Percentiles rank a stretch among this genome's conserved stretches.
Evolutionary conservation across 1,140 invertebrate species (phyloP).

Genomic region (Pogonomyrmex californicus): DNA sequence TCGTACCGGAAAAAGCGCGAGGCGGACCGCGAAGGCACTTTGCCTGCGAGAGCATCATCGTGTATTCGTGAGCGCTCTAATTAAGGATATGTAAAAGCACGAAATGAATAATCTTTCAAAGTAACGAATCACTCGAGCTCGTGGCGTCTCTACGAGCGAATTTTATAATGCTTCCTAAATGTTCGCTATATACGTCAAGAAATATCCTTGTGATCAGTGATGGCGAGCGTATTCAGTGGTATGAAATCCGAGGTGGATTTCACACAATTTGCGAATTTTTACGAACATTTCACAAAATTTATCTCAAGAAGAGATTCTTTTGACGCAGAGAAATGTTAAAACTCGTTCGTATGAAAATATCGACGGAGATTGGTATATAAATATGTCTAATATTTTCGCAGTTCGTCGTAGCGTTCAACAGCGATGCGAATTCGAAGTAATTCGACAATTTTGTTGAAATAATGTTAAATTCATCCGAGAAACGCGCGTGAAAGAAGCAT

Average conservation of each 20-base stretch:
- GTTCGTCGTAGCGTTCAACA: background rate
- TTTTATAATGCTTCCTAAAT: slow-evolving; percentile 74
- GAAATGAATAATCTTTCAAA: slow-evolving; percentile 41
- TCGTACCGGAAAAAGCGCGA: slow-evolving; percentile 33
- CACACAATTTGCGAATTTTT: too few relatives aligned
- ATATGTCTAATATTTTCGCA: background rate
- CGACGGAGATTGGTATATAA: background rate
- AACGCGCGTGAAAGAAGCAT: too few relatives aligned
- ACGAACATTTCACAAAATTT: background rate
- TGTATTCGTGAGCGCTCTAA: slow-evolving; percentile 21
- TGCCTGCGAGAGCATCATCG: background rate
- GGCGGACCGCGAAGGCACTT: background rate
- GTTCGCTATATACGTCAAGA: slow-evolving; percentile 67
- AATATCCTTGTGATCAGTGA: slow-evolving; percentile 66
- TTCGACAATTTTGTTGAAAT: background rate
- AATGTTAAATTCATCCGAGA: too few relatives aligned
- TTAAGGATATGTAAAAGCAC: slow-evolving; percentile 53
- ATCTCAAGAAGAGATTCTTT: background rate
- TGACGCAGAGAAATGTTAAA: background rate
- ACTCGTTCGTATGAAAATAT: background rate
- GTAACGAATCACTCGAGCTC: slow-evolving; percentile 26
- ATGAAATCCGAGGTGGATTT: background rate
- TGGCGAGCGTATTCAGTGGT: slow-evolving; percentile 7
- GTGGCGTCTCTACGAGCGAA: slow-evolving; percentile 31
- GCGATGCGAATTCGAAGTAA: background rate